These are phyloP conservation scores for Cydia fagiglandana DNA, from an alignment of 1,140 invertebrate species.

Conservation along the genomic window DNA sequence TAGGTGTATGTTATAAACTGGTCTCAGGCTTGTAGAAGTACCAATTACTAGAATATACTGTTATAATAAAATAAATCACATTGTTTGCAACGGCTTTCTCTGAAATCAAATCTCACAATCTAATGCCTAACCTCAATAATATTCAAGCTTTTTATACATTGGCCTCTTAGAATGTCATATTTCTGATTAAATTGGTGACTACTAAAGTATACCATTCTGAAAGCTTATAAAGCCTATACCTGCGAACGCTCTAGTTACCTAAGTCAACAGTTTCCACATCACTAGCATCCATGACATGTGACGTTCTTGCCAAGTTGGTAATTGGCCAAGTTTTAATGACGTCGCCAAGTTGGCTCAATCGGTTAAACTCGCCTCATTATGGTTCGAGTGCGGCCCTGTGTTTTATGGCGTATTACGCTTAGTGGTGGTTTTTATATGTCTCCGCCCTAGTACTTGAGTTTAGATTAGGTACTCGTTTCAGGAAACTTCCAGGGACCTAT, in stretches of 20 bases:
- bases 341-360: constrained; percentile 34
- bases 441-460: background rate
- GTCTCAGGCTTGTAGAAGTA: too few relatives aligned
- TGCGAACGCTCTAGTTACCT: background rate
- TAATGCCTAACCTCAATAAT: too few relatives aligned
- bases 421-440: constrained; percentile 1
- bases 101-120: too few relatives aligned
- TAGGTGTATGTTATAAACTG: too few relatives aligned
- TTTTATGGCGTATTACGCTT: constrained; percentile 16
- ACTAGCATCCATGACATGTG: constrained; percentile 26
- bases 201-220: background rate
- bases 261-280: constrained; percentile 13
- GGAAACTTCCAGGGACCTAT: background rate
- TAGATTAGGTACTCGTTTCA: background rate
- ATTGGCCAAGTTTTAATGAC: constrained; percentile 36
- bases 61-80: too few relatives aligned
- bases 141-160: too few relatives aligned
- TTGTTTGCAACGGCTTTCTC: too few relatives aligned
- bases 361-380: constrained; percentile 22
- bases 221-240: background rate
- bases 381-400: constrained; percentile 15
- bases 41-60: too few relatives aligned
- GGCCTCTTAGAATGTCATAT: too few relatives aligned
- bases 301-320: constrained; percentile 42
- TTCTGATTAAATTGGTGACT: too few relatives aligned